These are phyloP conservation scores for Noctua fimbriata DNA, from an alignment of 2,888 invertebrate species.

Conservation along the genomic window DNA sequence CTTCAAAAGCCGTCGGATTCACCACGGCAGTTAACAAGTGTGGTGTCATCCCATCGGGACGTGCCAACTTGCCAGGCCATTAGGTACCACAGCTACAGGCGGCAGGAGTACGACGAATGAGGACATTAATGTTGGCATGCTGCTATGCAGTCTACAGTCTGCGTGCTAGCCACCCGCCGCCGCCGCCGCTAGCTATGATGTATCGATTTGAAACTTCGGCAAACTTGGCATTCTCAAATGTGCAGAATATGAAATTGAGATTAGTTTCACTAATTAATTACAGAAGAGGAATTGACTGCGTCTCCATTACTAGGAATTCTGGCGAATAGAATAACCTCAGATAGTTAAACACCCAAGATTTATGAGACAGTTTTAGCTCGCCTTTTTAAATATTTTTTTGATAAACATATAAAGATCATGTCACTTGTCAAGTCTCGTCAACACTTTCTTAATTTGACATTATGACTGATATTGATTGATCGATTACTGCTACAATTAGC, in stretches of 20 bases:
- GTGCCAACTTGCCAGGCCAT: slow-evolving; percentile 20
- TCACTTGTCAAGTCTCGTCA: slow-evolving; percentile 19
- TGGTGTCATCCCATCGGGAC: neutral
- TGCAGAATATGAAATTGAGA: neutral
- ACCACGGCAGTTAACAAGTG: slow-evolving; percentile 23
- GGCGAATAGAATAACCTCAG: neutral
- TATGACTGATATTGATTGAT: slow-evolving; percentile 47
- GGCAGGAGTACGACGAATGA: slow-evolving; percentile 29
- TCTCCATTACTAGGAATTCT: neutral
- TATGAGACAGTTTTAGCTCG: neutral
- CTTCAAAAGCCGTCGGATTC: slow-evolving; percentile 12
- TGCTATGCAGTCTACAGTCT: slow-evolving; percentile 16
- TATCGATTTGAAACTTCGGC: slow-evolving; percentile 20
- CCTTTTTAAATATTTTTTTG: neutral
- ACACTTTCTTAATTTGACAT: slow-evolving; percentile 43
- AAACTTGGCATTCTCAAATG: neutral
- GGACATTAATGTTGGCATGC: slow-evolving; percentile 24
- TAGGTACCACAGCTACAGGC: neutral
- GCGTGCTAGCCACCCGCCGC: neutral
- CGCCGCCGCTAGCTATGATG: slow-evolving; percentile 2
- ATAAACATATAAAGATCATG: neutral
- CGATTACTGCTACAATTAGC: slow-evolving; percentile 31
- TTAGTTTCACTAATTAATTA: slow-evolving; percentile 8
- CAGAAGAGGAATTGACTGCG: neutral
- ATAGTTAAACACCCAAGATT: neutral